phyloP scores from a whole-genome alignment of 2,113 vertebrate species.

The Rutilus rutilus region DNA sequence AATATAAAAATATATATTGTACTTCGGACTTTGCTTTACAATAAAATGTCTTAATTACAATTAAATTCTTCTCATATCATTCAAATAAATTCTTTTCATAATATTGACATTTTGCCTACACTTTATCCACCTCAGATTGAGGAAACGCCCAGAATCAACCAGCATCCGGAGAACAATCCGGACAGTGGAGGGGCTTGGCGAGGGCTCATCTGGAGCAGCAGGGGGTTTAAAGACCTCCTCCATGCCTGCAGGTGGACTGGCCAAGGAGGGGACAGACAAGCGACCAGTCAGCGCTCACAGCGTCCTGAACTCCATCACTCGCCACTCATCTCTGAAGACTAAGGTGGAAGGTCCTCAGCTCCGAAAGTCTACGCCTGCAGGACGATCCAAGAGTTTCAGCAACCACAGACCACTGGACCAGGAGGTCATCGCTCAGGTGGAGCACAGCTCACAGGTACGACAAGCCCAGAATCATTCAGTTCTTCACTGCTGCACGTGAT shows the following conservation, averaged over 20 bases:
- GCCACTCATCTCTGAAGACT: slow-evolving; percentile 94
- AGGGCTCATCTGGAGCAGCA: slow-evolving; percentile 72
- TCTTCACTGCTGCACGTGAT: not conserved
- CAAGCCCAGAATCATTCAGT: not conserved
- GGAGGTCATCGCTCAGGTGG: slow-evolving; percentile 91
- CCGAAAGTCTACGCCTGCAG: slow-evolving; percentile 85
- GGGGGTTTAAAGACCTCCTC: slow-evolving; percentile 84
- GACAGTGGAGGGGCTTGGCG: slow-evolving; percentile 82
- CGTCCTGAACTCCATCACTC: slow-evolving; percentile 93
- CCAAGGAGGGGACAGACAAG: slow-evolving; percentile 90
- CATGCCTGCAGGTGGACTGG: slow-evolving; percentile 84
- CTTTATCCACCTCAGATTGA: slow-evolving; percentile 80
- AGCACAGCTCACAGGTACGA: slow-evolving; percentile 75
- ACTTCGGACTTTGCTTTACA: too few species aligned
- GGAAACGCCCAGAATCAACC: slow-evolving; percentile 90
- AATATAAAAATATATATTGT: too few species aligned
- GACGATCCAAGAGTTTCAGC: slow-evolving; percentile 98
- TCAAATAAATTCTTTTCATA: too few species aligned
- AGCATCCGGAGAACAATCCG: slow-evolving; percentile 90
- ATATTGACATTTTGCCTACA: not conserved
- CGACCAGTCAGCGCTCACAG: slow-evolving; percentile 90
- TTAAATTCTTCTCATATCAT: too few species aligned
- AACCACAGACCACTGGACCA: slow-evolving; percentile 95
- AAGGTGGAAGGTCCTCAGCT: slow-evolving; percentile 94
- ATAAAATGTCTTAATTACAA: too few species aligned